These are phyloP conservation scores for Cataglyphis rosenhaueri DNA, from an alignment of 2,888 invertebrate genomes.

Conservation along the genomic window DNA sequence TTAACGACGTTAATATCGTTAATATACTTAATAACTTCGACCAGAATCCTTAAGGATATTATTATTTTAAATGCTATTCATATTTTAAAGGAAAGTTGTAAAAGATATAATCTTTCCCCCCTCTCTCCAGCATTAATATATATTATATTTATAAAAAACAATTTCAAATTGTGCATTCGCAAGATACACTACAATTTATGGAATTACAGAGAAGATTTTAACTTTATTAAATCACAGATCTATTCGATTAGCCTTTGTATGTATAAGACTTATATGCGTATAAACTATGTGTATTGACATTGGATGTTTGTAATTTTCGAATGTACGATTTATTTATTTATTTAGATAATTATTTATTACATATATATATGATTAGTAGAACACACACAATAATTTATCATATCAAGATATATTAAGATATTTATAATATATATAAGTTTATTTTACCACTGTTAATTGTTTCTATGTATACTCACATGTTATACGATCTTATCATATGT, in stretches of 20 bases:
- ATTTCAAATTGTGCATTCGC: conserved; percentile 64
- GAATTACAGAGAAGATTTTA: conserved; percentile 13
- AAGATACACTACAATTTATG: conserved; percentile 41
- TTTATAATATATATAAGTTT: conserved; percentile 75
- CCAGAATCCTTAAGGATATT: conserved; percentile 2
- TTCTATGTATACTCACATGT: conserved; percentile 78
- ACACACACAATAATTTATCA: conserved; percentile 59
- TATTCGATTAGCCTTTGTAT: conserved; percentile 46
- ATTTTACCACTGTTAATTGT: conserved; percentile 80
- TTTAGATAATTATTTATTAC: conserved; percentile 73
- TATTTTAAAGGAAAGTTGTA: conserved; percentile 45
- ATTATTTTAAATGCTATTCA: conserved; percentile 40
- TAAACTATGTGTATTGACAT: conserved; percentile 72
- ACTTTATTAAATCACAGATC: not conserved
- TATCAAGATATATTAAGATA: conserved; percentile 65
- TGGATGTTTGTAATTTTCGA: conserved; percentile 78
- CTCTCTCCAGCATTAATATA: conserved; percentile 3
- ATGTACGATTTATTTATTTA: conserved; percentile 76
- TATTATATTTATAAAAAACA: conserved; percentile 44
- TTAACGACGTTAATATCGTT: conserved; percentile 29
- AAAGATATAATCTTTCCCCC: conserved; percentile 10
- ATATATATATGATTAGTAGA: conserved; percentile 73
- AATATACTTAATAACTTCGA: conserved; percentile 15
- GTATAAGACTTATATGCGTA: conserved; percentile 63
- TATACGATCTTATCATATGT: conserved; percentile 81